Base-by-base conservation (phyloP, 2,797 vertebrate genomes). In the Sebastolobus altivelis region DNA sequence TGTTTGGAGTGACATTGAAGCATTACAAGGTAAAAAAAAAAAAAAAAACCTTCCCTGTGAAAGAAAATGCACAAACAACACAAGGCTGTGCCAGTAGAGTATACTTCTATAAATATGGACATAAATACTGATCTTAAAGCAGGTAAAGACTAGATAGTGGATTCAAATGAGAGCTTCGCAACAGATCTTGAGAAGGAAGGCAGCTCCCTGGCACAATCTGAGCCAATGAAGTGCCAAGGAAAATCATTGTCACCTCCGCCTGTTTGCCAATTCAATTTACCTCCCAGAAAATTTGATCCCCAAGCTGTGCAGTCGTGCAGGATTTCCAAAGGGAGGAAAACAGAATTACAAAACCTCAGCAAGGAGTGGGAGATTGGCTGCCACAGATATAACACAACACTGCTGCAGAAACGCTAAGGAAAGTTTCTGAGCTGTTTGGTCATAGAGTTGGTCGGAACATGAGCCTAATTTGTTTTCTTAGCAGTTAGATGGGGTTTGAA, bases 241-340 rank as follows among this genome's bases (percentile, higher is more conserved):
- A 89, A 91, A 93, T 92, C 88, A 91, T 63, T 71, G 87, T 88
- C 90, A 89, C 76, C 65, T 72, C 80, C 10, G 79, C 20, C 81
- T 88, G 84, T 89, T 88, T 89, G 92, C 91, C 92, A 92, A 92
- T 90, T 92, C 84, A 92, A 93, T 92, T 94, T 92, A 89, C 80
- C 90, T 89, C 82, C 86, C 73, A 74, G 87, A 90, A 90, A 94
- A 90, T 91, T 31, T 85, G 88, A 92, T 93, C 78, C 90, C 85
- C 72, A 54, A 91, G 77, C 86, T 83, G 85, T 83, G 88, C 83
- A 86, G 84, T 77, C 75, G 56, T 67, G 86, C 73, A 6, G 75
- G 61, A 77, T 74, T 85, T 90, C 82, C 74, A 83, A 80, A 14
- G 66, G 65, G 73, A 86, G 87, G 78, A 89, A 58, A 88, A 91